Percentiles rank a stretch among this genome's conserved stretches.
Conservation (phyloP, 1,140 invertebrate species). For the Zaprionus inermis region DNA sequence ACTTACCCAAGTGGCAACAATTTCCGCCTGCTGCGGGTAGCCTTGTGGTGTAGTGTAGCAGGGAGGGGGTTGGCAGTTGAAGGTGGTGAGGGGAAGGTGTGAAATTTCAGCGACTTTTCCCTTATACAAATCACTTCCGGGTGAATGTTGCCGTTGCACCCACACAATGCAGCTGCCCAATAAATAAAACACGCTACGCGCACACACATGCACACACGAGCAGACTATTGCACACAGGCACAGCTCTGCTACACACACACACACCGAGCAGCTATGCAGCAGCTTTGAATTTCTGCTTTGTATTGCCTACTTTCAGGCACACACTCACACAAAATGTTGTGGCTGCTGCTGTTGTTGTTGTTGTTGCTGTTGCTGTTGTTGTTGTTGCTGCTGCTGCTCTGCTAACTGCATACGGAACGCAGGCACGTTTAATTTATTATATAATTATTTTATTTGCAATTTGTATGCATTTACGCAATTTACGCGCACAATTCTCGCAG, state of each 20-base stretch:
- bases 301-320: conserved; percentile 31
- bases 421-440: conserved; percentile 60
- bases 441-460: conserved; percentile 70
- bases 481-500: conserved; percentile 58
- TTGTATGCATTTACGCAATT: conserved; percentile 62
- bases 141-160: conserved; percentile 37
- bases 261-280: not conserved
- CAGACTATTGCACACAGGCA: not conserved
- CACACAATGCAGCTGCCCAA: conserved; percentile 50
- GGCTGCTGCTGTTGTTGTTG: not conserved
- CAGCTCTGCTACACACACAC: conserved; percentile 3
- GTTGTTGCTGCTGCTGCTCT: conserved; percentile 20
- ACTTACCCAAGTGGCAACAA: conserved; percentile 32
- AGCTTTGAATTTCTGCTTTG: conserved; percentile 8
- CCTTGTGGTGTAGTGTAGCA: not conserved
- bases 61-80: not conserved
- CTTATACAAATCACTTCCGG: conserved; percentile 72
- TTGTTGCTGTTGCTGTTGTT: conserved; percentile 18
- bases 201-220: conserved; percentile 29
- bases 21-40: conserved; percentile 14
- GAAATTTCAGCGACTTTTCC: conserved; percentile 63
- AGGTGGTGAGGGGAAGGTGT: conserved; percentile 31
- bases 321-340: conserved; percentile 18
- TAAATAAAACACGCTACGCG: conserved; percentile 31
- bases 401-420: not conserved